Conservation (phyloP, 2,113 vertebrate species). For the Hippocampus barbouri region DNA sequence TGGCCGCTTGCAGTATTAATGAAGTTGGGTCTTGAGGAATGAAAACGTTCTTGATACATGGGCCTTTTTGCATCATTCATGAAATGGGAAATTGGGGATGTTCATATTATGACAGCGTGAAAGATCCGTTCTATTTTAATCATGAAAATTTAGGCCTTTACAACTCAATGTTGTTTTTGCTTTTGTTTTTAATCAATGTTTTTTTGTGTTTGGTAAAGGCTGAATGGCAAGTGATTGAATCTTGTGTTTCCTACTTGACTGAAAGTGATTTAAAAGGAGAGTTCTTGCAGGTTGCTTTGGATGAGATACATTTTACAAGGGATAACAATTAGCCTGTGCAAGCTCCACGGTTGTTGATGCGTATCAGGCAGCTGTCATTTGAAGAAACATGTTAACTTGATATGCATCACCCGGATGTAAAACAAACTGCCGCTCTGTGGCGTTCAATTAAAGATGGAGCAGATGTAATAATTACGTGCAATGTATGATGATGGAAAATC, state of each 20-base stretch:
- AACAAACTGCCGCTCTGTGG: constrained; percentile 35
- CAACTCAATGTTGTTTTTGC: background rate
- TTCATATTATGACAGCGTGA: constrained; percentile 29
- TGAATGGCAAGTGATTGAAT: background rate
- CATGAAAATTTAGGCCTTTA: background rate
- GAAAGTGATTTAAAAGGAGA: background rate
- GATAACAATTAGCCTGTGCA: constrained; percentile 18
- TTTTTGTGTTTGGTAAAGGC: background rate
- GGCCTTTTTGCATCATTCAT: constrained; percentile 50
- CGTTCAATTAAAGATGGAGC: constrained; percentile 48
- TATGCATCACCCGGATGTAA: constrained; percentile 53
- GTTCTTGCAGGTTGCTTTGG: background rate
- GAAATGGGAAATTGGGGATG: background rate
- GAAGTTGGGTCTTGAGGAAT: constrained; percentile 45
- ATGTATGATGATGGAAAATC: constrained; percentile 6
- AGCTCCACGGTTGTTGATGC: constrained; percentile 26
- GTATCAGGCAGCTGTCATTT: constrained; percentile 35
- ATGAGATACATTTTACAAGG: background rate
- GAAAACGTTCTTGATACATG: constrained; percentile 48
- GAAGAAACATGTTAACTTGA: constrained; percentile 43
- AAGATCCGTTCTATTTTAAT: constrained; percentile 7
- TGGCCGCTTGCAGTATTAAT: constrained; percentile 59
- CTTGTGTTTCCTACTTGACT: background rate
- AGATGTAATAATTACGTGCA: constrained; percentile 49
- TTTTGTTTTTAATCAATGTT: background rate